phyloP scores from a whole-genome alignment of 2,888 invertebrate genomes.

The Cataglyphis altisquamis region DNA sequence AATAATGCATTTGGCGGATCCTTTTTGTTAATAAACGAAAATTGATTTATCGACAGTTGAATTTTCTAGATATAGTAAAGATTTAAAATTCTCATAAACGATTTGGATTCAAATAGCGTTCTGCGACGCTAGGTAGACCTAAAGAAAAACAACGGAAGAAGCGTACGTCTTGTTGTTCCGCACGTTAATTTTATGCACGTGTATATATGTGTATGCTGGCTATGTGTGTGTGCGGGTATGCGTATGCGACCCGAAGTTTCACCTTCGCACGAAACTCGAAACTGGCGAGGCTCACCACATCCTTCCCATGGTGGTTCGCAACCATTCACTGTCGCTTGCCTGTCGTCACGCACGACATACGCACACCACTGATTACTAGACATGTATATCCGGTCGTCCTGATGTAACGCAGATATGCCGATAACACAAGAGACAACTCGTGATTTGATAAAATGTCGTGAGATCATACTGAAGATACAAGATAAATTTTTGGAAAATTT shows the following conservation, averaged over 20 bases:
- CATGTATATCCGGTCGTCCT: slow-evolving; percentile 37
- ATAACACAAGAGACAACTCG: slow-evolving; percentile 22
- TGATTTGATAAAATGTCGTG: slow-evolving; percentile 8
- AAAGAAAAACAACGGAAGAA: slow-evolving; percentile 21
- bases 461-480: background rate
- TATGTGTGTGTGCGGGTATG: background rate
- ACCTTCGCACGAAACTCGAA: slow-evolving; percentile 77
- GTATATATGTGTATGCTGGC: background rate
- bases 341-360: slow-evolving; percentile 71
- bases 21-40: slow-evolving; percentile 36
- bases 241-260: slow-evolving; percentile 54
- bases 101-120: background rate
- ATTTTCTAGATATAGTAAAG: background rate
- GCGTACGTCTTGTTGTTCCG: slow-evolving; percentile 3
- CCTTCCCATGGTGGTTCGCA: slow-evolving; percentile 68
- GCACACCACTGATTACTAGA: slow-evolving; percentile 58
- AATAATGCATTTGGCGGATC: slow-evolving; percentile 34
- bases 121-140: background rate
- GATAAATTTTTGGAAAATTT: background rate
- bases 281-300: slow-evolving; percentile 79
- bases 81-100: background rate
- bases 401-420: slow-evolving; percentile 23
- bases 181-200: slow-evolving; percentile 18
- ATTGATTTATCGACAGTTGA: slow-evolving; percentile 26
- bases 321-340: slow-evolving; percentile 72